These are phyloP conservation scores for Syngnathus scovelli DNA, from an alignment of 2,113 vertebrate genomes.

Conservation along the genomic window DNA sequence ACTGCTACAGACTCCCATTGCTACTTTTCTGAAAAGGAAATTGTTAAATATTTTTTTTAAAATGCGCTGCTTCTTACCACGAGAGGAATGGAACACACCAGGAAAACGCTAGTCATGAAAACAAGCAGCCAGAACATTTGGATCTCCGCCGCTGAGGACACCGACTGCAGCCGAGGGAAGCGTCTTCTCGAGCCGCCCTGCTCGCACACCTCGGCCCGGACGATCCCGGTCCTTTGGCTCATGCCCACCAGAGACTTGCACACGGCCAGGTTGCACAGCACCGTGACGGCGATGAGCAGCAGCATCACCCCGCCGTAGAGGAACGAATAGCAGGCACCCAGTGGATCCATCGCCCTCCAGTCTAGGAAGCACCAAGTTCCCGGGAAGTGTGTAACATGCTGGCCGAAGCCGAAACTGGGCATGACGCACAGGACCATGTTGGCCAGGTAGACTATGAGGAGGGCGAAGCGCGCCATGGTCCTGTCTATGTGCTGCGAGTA, in stretches of 20 bases:
- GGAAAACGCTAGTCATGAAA: constrained; percentile 76
- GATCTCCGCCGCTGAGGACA: constrained; percentile 71
- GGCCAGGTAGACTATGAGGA: constrained; percentile 62
- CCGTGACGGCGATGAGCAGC: constrained; percentile 66
- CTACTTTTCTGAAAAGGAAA: no score
- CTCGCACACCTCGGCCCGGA: constrained; percentile 56
- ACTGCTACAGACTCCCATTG: neutral
- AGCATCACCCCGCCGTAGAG: constrained; percentile 74
- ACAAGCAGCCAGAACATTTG: constrained; percentile 77
- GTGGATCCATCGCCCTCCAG: constrained; percentile 67
- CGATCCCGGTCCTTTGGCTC: constrained; percentile 67
- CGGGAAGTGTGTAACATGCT: constrained; percentile 67
- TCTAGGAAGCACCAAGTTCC: constrained; percentile 77
- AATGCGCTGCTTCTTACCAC: constrained; percentile 60
- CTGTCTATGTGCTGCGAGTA: constrained; percentile 73
- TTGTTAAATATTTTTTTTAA: neutral
- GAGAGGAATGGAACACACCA: constrained; percentile 76
- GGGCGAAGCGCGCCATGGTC: constrained; percentile 65
- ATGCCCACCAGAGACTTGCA: constrained; percentile 73
- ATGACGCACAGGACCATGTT: constrained; percentile 69
- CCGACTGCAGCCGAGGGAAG: constrained; percentile 62
- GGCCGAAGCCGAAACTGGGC: constrained; percentile 74
- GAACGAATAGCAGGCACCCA: constrained; percentile 69
- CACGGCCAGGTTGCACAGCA: constrained; percentile 72
- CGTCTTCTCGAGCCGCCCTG: constrained; percentile 58